Conservation (phyloP, 1,140 invertebrate genomes). For the Lithobius niger region DNA sequence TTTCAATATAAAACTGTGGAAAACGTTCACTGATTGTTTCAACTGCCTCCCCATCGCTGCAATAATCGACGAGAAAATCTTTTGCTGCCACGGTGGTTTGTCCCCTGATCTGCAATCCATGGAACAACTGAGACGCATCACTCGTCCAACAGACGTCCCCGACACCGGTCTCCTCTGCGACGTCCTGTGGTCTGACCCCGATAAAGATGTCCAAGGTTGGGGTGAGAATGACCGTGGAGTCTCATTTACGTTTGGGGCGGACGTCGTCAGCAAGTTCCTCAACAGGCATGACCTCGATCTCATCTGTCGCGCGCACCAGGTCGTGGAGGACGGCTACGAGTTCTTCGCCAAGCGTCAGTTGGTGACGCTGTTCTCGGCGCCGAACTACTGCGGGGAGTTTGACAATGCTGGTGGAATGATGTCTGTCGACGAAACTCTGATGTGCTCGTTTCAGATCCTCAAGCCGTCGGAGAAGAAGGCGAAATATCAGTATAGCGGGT, state of each 20-base stretch:
- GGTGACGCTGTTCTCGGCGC: conserved; percentile 88
- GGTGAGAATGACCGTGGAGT: conserved; percentile 45
- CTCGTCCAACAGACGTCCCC: conserved; percentile 52
- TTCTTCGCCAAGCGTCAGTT: conserved; percentile 96
- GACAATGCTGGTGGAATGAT: conserved; percentile 99
- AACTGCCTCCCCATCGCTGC: conserved; percentile 56
- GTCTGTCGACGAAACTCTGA: conserved; percentile 97
- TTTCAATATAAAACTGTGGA: conserved; percentile 58
- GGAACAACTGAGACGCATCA: conserved; percentile 59
- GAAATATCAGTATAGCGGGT: conserved; percentile 84
- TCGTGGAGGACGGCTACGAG: conserved; percentile 96
- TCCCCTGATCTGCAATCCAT: conserved; percentile 81
- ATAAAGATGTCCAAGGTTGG: conserved; percentile 44
- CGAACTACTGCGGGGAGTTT: conserved; percentile 99
- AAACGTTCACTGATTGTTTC: conserved; percentile 60
- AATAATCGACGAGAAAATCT: conserved; percentile 91
- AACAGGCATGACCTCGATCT: conserved; percentile 45
- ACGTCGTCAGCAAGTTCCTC: conserved; percentile 44
- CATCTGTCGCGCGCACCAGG: conserved; percentile 50
- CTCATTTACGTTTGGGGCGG: conserved; percentile 41
- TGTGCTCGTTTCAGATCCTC: conserved; percentile 92
- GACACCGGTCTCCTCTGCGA: conserved; percentile 45
- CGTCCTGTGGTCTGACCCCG: conserved; percentile 44
- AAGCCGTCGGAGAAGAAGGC: conserved; percentile 98
- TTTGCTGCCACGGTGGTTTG: conserved; percentile 90